These are phyloP conservation scores for Coreius guichenoti DNA, from an alignment of 2,797 vertebrate species.

Conservation along the genomic window DNA sequence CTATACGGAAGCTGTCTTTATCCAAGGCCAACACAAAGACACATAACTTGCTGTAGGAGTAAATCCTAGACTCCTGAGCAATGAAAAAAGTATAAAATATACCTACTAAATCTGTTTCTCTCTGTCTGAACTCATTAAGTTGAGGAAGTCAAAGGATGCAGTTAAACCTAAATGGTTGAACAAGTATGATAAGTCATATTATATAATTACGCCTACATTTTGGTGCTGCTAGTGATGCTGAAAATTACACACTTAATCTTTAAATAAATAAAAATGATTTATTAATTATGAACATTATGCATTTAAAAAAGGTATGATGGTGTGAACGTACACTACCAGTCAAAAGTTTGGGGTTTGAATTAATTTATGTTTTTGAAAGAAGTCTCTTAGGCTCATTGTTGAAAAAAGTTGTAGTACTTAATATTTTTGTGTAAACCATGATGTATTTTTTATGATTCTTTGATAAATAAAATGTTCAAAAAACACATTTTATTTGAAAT, in stretches of 20 bases:
- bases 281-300: not conserved
- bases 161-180: not conserved
- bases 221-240: not conserved
- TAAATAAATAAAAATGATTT: not conserved
- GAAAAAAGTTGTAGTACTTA: not conserved
- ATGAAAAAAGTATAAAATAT: not conserved
- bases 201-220: not conserved
- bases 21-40: constrained; percentile 29
- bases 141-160: not conserved
- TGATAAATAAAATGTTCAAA: not conserved
- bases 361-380: not conserved
- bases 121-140: not conserved
- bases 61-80: constrained; percentile 2
- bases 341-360: not conserved
- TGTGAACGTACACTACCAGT: too few relatives aligned
- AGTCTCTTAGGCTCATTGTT: not conserved
- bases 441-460: not conserved
- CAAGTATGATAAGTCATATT: not conserved
- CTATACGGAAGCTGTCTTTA: not conserved
- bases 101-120: not conserved
- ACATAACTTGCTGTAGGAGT: not conserved
- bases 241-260: not conserved
- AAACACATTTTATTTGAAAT: not conserved
- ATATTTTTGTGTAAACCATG: not conserved
- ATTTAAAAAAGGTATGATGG: not conserved